A percentile compares a stretch with the other conserved stretches of the same genome.
Conservation (phyloP, 2,888 invertebrate species). For the Pelosia muscerda region DNA sequence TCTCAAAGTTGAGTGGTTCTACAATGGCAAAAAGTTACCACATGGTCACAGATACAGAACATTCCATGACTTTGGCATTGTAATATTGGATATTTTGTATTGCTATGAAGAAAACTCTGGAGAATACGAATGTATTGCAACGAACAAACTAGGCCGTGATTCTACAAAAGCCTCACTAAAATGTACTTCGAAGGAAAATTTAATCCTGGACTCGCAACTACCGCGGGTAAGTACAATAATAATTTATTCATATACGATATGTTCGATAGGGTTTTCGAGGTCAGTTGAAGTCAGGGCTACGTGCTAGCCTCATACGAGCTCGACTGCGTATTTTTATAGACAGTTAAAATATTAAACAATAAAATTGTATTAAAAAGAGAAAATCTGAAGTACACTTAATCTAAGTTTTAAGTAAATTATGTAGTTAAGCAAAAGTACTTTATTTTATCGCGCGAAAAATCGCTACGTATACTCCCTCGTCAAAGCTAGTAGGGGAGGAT, state of each 20-base stretch:
- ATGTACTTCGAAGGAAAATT: conserved; percentile 95
- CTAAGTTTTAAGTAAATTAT: too few species aligned
- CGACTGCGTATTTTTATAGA: too few species aligned
- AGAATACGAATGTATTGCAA: conserved; percentile 96
- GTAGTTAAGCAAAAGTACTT: too few species aligned
- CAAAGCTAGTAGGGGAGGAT: too few species aligned
- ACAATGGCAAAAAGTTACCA: conserved; percentile 96
- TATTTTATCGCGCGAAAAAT: too few species aligned
- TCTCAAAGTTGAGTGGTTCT: conserved; percentile 97
- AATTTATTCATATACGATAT: background rate
- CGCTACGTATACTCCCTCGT: too few species aligned
- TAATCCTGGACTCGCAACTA: conserved; percentile 96
- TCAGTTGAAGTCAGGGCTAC: too few species aligned
- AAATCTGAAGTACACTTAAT: too few species aligned
- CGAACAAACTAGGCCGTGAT: conserved; percentile 96
- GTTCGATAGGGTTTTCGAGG: too few species aligned
- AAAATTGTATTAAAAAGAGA: too few species aligned
- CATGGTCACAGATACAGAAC: conserved; percentile 98
- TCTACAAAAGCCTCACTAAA: conserved; percentile 94
- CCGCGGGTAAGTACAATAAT: conserved; percentile 89
- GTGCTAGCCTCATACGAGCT: too few species aligned
- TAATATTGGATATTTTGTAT: conserved; percentile 97
- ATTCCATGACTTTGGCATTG: conserved; percentile 99
- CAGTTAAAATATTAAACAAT: too few species aligned
- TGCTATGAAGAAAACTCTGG: conserved; percentile 99